Percentiles rank a stretch among this genome's conserved stretches.
Conservation (phyloP, 1,140 invertebrate species). For the Agrypnia vestita region DNA sequence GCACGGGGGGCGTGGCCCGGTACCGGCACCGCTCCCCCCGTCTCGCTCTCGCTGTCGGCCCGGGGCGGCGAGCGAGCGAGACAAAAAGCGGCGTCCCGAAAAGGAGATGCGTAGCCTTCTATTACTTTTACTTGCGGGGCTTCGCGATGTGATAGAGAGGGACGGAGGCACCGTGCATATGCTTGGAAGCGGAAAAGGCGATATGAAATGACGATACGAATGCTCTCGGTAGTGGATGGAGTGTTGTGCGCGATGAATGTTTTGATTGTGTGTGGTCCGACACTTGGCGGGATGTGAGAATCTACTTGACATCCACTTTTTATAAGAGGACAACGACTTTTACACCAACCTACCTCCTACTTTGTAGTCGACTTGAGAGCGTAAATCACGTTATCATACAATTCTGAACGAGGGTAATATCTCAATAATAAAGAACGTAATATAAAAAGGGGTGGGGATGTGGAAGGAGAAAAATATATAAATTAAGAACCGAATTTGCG, state of each 20-base stretch:
- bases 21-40: not conserved
- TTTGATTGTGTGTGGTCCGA: conserved; percentile 47
- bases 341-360: no score
- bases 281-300: conserved; percentile 37
- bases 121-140: not conserved
- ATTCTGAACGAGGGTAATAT: no score
- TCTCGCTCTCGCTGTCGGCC: not conserved
- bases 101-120: conserved; percentile 35
- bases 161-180: conserved; percentile 19
- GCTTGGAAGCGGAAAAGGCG: not conserved
- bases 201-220: conserved; percentile 28
- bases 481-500: no score
- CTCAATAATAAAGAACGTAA: no score
- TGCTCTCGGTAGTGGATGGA: conserved; percentile 12
- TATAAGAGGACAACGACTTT: conserved; percentile 24
- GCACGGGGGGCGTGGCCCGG: conserved; percentile 20
- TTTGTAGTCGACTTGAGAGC: no score
- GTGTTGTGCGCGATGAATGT: conserved; percentile 36
- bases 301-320: conserved; percentile 2
- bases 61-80: not conserved
- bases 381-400: no score
- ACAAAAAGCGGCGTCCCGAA: not conserved
- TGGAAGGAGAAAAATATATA: no score
- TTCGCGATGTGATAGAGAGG: not conserved
- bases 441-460: no score